Conservation (phyloP, 2,888 invertebrate species). For the Rotaria magnacalcarata region DNA sequence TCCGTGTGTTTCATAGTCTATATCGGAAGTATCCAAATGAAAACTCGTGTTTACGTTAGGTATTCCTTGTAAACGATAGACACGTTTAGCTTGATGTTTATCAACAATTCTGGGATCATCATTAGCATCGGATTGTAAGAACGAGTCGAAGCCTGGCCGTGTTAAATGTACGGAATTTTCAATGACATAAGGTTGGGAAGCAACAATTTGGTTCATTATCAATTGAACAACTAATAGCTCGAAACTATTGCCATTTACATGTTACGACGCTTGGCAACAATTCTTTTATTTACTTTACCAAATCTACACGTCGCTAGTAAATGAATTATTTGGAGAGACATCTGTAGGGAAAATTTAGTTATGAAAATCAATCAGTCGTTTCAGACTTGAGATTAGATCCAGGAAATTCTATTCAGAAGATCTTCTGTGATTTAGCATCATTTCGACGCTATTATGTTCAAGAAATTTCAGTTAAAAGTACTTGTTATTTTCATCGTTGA, state of each 20-base stretch:
- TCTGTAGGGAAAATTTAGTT: not conserved
- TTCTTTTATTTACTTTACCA: not conserved
- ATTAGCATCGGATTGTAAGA: not conserved
- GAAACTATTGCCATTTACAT: not conserved
- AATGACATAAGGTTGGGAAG: not conserved
- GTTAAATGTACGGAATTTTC: not conserved
- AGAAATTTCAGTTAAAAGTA: no score
- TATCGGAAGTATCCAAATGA: not conserved
- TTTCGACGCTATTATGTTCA: no score
- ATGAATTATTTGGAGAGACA: not conserved
- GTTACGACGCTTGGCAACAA: not conserved
- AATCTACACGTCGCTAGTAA: not conserved
- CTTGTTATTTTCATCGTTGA: no score
- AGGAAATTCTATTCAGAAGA: no score
- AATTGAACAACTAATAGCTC: not conserved
- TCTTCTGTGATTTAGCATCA: no score
- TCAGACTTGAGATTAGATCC: no score
- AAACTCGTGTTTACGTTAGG: not conserved
- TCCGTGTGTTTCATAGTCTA: not conserved
- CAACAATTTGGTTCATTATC: not conserved
- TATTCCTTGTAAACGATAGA: not conserved
- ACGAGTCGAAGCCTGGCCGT: not conserved
- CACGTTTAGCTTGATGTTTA: conserved; percentile 6
- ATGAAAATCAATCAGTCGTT: no score
- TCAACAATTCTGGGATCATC: not conserved